Conservation (phyloP, 2,797 vertebrate genomes). For the Gephyroberyx darwinii region DNA sequence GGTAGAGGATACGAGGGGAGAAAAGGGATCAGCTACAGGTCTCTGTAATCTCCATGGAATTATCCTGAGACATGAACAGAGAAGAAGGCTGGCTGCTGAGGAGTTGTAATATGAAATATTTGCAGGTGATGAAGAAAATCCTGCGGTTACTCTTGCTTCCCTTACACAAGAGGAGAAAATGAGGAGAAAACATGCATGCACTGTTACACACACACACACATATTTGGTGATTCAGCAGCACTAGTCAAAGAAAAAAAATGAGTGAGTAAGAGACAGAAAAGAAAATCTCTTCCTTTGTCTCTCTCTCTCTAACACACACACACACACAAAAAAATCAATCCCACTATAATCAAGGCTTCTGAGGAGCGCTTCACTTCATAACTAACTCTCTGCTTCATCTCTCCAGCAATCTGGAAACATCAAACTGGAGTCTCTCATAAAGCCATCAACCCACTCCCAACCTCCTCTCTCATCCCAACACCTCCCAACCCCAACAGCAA, state of each 20-base stretch:
- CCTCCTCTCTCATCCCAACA: constrained; percentile 14
- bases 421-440: constrained; percentile 57
- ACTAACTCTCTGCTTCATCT: constrained; percentile 65
- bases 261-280: neutral
- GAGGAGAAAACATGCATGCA: neutral
- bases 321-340: constrained; percentile 44
- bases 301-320: neutral
- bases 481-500: neutral
- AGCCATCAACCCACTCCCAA: constrained; percentile 41
- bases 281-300: neutral
- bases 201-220: constrained; percentile 36
- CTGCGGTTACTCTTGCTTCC: neutral
- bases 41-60: constrained; percentile 41
- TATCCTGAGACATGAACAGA: constrained; percentile 48
- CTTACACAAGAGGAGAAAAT: constrained; percentile 9
- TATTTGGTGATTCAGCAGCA: neutral
- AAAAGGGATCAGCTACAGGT: constrained; percentile 62
- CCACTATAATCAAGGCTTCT: constrained; percentile 62
- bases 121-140: constrained; percentile 20
- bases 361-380: constrained; percentile 66
- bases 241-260: neutral
- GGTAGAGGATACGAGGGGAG: constrained; percentile 24
- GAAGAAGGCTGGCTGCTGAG: constrained; percentile 27
- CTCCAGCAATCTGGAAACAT: constrained; percentile 65
- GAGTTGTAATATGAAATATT: constrained; percentile 2